Conservation (phyloP, 2,888 invertebrate genomes). For the Athalia cordata region DNA sequence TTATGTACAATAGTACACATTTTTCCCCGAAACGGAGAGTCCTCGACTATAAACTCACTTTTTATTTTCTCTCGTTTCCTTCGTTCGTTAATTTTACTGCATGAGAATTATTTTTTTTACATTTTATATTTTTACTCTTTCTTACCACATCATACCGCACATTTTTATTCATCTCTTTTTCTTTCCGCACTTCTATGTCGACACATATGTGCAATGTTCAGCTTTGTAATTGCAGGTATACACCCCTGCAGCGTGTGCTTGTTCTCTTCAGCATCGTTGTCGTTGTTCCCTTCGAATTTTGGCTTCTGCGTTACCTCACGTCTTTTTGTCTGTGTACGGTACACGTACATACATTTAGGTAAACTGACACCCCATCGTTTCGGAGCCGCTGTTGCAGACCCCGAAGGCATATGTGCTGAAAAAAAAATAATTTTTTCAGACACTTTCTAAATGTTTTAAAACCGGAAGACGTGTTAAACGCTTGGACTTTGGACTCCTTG, state of each 20-base stretch:
- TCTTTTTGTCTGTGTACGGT: neutral
- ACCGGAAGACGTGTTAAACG: too few relatives aligned
- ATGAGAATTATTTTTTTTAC: slow-evolving; percentile 1
- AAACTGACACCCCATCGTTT: slow-evolving; percentile 22
- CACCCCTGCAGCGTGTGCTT: neutral
- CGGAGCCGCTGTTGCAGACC: neutral
- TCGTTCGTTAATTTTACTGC: slow-evolving; percentile 1
- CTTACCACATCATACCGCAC: too few relatives aligned
- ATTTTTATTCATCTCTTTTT: too few relatives aligned
- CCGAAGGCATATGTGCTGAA: too few relatives aligned
- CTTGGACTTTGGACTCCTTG: too few relatives aligned
- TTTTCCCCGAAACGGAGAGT: slow-evolving; percentile 19
- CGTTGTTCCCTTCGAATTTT: slow-evolving; percentile 6
- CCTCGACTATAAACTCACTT: slow-evolving; percentile 28
- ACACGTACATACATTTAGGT: neutral
- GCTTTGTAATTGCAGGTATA: too few relatives aligned
- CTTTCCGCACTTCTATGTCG: too few relatives aligned
- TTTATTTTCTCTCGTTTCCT: neutral
- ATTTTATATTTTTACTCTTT: too few relatives aligned
- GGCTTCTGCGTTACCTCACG: slow-evolving; percentile 14
- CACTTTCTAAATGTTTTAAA: too few relatives aligned
- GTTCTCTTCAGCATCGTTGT: too few relatives aligned
- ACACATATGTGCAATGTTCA: too few relatives aligned
- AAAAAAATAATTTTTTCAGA: too few relatives aligned
- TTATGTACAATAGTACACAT: neutral